Conservation (phyloP, 2,797 vertebrate genomes). For the Parauchenoglanis ngamensis region DNA sequence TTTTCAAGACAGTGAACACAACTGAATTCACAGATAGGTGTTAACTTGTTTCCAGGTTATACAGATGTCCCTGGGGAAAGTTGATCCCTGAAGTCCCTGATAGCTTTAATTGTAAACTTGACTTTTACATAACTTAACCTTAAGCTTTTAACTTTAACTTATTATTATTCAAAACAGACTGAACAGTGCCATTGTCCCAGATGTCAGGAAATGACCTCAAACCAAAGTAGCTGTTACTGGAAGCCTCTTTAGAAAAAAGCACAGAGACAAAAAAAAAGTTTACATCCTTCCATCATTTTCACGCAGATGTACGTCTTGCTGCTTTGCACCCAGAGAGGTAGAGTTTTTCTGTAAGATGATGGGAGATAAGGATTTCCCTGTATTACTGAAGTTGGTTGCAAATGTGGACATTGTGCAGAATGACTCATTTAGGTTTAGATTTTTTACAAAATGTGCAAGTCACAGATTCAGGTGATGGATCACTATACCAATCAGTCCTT, state of each 20-base stretch:
- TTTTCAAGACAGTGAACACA: not conserved
- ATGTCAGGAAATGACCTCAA: conserved; percentile 79
- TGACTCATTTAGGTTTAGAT: conserved; percentile 62
- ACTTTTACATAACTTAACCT: no score
- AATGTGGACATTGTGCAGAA: conserved; percentile 51
- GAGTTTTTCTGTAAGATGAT: conserved; percentile 50
- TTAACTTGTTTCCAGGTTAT: not conserved
- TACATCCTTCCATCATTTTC: conserved; percentile 40
- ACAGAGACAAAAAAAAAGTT: conserved; percentile 41
- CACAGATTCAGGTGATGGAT: conserved; percentile 43
- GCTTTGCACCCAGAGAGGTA: conserved; percentile 50
- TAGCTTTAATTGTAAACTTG: conserved; percentile 53
- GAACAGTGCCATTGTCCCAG: conserved; percentile 67
- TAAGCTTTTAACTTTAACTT: not conserved
- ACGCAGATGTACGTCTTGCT: conserved; percentile 62
- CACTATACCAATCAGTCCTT: not conserved
- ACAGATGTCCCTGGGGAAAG: not conserved
- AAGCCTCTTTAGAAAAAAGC: conserved; percentile 65
- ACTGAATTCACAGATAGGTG: not conserved
- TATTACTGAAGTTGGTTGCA: conserved; percentile 42
- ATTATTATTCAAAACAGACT: conserved; percentile 64
- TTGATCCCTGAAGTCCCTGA: conserved; percentile 65
- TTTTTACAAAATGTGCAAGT: conserved; percentile 49
- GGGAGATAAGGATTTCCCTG: conserved; percentile 55
- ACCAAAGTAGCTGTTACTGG: conserved; percentile 75